Conservation (phyloP, 2,113 vertebrate genomes). For the Peromyscus californicus region DNA sequence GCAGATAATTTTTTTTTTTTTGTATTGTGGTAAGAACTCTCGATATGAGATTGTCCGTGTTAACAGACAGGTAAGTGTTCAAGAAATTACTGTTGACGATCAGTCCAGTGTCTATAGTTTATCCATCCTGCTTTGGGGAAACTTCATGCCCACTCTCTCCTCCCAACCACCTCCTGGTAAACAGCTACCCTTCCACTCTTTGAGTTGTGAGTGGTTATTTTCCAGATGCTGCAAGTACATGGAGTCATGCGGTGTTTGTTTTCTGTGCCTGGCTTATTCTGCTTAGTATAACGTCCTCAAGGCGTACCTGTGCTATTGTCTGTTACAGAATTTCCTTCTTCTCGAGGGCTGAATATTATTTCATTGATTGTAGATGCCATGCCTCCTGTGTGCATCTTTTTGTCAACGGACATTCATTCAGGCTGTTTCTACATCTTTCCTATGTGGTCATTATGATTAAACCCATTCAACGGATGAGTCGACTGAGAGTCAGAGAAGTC, state of each 20-base stretch:
- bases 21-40: background rate
- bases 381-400: background rate
- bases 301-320: too few relatives aligned
- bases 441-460: background rate
- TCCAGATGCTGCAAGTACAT: background rate
- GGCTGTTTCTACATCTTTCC: background rate
- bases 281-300: background rate
- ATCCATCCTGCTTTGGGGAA: background rate
- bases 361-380: background rate
- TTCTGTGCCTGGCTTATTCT: background rate
- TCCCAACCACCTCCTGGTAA: background rate
- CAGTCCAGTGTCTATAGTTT: background rate
- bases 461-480: background rate
- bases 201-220: background rate
- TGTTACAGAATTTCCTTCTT: background rate
- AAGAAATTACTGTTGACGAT: background rate
- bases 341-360: background rate
- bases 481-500: background rate
- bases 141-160: background rate
- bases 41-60: background rate
- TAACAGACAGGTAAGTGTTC: background rate
- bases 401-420: background rate
- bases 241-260: background rate
- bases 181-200: too few relatives aligned
- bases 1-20: background rate